Percentiles rank a stretch among this genome's conserved stretches.
phyloP scores from a whole-genome alignment of 2,888 invertebrate species.

The Operophtera brumata region DNA sequence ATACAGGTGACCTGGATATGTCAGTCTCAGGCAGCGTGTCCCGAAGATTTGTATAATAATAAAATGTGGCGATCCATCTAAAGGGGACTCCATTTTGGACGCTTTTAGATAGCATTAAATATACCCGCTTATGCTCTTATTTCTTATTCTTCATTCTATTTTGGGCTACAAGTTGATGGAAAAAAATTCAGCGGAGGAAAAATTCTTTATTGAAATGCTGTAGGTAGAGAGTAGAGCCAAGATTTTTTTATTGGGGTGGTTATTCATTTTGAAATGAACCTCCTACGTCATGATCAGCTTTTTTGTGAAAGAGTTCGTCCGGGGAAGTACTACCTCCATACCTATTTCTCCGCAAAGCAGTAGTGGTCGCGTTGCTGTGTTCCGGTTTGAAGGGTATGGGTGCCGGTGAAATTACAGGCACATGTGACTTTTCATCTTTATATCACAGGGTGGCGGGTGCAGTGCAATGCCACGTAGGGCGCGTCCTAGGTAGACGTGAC shows the following conservation, averaged over 20 bases:
- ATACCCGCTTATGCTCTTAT: slow-evolving; percentile 14
- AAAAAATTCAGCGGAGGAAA: background rate
- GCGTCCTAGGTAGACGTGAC: too few relatives aligned
- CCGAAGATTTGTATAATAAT: slow-evolving; percentile 40
- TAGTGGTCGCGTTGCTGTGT: too few relatives aligned
- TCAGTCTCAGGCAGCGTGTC: slow-evolving; percentile 15
- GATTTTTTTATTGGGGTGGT: background rate
- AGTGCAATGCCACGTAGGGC: too few relatives aligned
- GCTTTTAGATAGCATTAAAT: slow-evolving; percentile 10
- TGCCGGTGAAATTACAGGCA: too few relatives aligned
- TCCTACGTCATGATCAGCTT: too few relatives aligned
- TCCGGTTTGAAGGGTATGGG: too few relatives aligned
- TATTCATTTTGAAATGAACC: background rate
- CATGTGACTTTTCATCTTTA: too few relatives aligned
- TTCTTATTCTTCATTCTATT: slow-evolving; percentile 20
- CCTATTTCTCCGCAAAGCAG: too few relatives aligned
- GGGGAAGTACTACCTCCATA: too few relatives aligned
- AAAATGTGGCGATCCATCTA: slow-evolving; percentile 31
- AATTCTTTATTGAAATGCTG: slow-evolving; percentile 10
- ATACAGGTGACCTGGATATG: slow-evolving; percentile 36
- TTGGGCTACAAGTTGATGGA: slow-evolving; percentile 15
- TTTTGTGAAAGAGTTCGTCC: too few relatives aligned
- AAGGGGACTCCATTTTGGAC: slow-evolving; percentile 25
- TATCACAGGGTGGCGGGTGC: too few relatives aligned
- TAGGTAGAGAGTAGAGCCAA: too few relatives aligned